Conservation (phyloP, 2,888 invertebrate species). For the Buathra laborator region DNA sequence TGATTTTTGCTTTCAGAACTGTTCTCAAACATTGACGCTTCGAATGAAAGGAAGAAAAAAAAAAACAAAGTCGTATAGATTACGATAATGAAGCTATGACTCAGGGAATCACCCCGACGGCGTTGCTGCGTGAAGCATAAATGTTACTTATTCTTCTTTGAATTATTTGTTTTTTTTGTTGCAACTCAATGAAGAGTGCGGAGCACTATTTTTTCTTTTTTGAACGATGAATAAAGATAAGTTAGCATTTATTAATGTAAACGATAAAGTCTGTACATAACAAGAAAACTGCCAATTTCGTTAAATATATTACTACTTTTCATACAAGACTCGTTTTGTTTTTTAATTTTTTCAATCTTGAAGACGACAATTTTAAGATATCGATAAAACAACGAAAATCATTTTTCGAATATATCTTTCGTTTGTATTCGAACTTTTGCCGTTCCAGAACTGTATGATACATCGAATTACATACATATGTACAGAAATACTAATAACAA, state of each 20-base stretch:
- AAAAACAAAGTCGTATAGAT: constrained; percentile 40
- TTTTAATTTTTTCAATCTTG: constrained; percentile 17
- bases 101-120: constrained; percentile 34
- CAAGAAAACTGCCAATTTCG: constrained; percentile 39
- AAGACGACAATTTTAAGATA: not conserved
- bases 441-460: constrained; percentile 55
- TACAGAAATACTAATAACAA: constrained; percentile 68
- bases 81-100: constrained; percentile 42
- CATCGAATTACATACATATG: constrained; percentile 71
- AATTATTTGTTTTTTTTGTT: constrained; percentile 18
- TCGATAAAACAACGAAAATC: constrained; percentile 5
- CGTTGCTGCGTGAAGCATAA: not conserved
- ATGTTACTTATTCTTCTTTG: constrained; percentile 8
- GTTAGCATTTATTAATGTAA: constrained; percentile 30
- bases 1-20: constrained; percentile 62
- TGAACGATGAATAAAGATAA: constrained; percentile 30
- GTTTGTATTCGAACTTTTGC: constrained; percentile 61
- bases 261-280: constrained; percentile 41
- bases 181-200: constrained; percentile 42
- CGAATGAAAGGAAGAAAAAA: not conserved
- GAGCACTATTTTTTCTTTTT: constrained; percentile 45
- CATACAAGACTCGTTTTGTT: constrained; percentile 6
- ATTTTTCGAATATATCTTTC: constrained; percentile 31
- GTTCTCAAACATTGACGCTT: constrained; percentile 63
- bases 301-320: constrained; percentile 59